phyloP scores from a whole-genome alignment of 2,797 vertebrate species.

The Ciconia nigra region DNA sequence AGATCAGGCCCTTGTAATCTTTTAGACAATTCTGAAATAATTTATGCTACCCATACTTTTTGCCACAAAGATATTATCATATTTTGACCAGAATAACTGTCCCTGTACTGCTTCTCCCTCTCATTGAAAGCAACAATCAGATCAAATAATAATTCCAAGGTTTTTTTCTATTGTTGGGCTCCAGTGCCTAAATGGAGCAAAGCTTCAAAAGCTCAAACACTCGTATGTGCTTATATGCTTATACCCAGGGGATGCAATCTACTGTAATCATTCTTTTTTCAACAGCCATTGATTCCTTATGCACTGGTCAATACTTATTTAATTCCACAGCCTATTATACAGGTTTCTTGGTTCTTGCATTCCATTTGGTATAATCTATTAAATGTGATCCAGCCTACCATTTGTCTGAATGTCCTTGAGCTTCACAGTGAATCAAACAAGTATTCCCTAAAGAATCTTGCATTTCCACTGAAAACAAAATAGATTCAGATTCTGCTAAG shows the following conservation, averaged over 20 bases:
- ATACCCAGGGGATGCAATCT: not conserved
- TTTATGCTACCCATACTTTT: not conserved
- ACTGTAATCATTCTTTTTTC: not conserved
- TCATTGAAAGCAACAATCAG: not conserved
- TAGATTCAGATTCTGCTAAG: not conserved
- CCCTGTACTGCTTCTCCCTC: not conserved
- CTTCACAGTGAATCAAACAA: not conserved
- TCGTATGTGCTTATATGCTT: not conserved
- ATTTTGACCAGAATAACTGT: not conserved
- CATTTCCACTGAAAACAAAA: not conserved
- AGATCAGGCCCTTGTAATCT: not conserved
- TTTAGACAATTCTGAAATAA: not conserved
- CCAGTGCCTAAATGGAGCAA: not conserved
- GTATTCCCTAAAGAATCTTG: not conserved
- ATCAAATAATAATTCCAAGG: not conserved
- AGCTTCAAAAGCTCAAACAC: not conserved
- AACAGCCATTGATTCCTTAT: not conserved
- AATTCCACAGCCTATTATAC: not conserved
- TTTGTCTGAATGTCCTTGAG: not conserved
- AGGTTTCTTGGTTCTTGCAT: not conserved
- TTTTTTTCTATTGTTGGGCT: not conserved
- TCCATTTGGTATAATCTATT: not conserved
- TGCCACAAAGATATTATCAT: not conserved
- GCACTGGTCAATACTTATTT: conserved; percentile 4
- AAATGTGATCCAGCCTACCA: not conserved